Evolutionary conservation across 2,113 vertebrate genomes (phyloP).

Genomic region (Gnathonemus longibarbis): DNA sequence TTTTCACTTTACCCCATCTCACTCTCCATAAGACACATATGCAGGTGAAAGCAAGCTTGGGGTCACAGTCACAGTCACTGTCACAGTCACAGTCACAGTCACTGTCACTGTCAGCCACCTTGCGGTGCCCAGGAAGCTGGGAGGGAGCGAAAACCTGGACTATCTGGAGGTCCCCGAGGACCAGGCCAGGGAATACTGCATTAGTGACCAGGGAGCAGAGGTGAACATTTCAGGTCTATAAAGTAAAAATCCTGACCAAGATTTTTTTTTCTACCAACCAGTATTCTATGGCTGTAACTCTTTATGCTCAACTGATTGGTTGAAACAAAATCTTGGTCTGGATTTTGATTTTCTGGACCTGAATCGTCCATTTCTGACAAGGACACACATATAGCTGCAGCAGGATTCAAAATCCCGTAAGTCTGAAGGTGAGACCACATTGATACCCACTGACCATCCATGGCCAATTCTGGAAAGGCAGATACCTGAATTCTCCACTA

Average conservation of each 20-base stretch:
- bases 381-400: no score
- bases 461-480: no score
- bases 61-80: not conserved
- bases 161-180: not conserved
- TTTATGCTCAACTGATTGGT: not conserved
- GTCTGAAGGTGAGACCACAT: no score
- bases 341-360: not conserved
- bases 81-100: not conserved
- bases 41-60: not conserved
- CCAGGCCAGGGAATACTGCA: not conserved
- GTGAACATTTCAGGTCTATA: not conserved
- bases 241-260: not conserved
- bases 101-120: not conserved
- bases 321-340: not conserved
- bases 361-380: not conserved
- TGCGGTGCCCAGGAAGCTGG: not conserved
- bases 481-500: no score
- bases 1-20: not conserved
- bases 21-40: not conserved
- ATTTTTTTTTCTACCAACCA: not conserved
- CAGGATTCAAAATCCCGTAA: no score
- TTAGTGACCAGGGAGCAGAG: not conserved
- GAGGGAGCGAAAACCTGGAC: not conserved
- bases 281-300: not conserved
- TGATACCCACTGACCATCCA: no score